Conservation (phyloP, 2,113 vertebrate species). For the Vidua macroura region DNA sequence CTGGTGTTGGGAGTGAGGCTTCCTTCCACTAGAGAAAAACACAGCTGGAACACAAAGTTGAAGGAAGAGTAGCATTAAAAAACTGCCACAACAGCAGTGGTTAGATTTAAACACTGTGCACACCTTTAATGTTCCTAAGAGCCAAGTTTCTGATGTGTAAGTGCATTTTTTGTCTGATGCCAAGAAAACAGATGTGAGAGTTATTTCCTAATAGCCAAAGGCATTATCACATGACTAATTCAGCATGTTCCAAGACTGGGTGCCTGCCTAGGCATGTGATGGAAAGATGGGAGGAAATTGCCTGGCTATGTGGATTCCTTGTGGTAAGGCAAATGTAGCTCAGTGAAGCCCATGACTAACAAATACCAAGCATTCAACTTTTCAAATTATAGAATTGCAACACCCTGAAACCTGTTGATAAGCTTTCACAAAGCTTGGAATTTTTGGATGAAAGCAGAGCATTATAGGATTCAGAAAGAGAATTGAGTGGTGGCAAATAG, state of each 20-base stretch:
- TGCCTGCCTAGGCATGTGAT: conserved; percentile 1
- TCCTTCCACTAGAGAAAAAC: conserved; percentile 2
- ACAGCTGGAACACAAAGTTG: not conserved
- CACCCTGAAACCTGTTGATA: not conserved
- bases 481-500: not conserved
- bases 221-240: not conserved
- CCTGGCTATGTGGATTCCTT: not conserved
- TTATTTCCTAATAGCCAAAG: conserved; percentile 29
- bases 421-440: not conserved
- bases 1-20: not conserved
- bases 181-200: conserved; percentile 42
- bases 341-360: not conserved
- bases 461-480: not conserved
- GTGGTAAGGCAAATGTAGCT: not conserved
- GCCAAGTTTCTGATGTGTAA: conserved; percentile 7
- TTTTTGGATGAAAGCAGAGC: not conserved
- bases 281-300: conserved; percentile 11
- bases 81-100: not conserved
- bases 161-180: conserved; percentile 37
- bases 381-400: not conserved
- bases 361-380: not conserved
- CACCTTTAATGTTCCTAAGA: not conserved
- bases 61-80: not conserved
- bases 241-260: not conserved
- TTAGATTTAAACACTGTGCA: conserved; percentile 5